A percentile compares a stretch with the other conserved stretches of the same genome.
phyloP scores from a whole-genome alignment of 2,797 vertebrate genomes.

The Enteromius paludinosus region DNA sequence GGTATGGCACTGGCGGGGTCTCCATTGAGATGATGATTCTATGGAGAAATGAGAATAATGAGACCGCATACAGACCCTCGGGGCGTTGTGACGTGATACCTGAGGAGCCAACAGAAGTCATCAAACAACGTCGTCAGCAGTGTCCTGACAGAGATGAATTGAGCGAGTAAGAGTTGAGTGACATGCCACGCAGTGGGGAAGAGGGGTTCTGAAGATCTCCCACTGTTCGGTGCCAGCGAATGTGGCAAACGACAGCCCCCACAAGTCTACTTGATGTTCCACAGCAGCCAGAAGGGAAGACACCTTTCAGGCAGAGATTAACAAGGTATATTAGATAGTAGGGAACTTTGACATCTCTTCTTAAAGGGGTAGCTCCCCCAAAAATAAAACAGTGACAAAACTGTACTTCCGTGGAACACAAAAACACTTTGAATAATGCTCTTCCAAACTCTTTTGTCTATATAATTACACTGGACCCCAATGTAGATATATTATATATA shows the following conservation, averaged over 20 bases:
- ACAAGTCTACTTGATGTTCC: constrained; percentile 73
- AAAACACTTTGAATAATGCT: background rate
- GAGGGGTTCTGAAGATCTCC: constrained; percentile 6
- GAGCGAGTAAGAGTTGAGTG: constrained; percentile 73
- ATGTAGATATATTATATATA: too few species aligned
- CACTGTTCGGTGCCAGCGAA: constrained; percentile 24
- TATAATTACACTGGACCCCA: background rate
- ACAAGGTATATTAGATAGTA: background rate
- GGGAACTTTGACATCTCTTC: too few species aligned
- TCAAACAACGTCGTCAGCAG: constrained; percentile 67
- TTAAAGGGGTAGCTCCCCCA: background rate
- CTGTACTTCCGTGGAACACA: background rate
- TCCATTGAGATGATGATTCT: constrained; percentile 53
- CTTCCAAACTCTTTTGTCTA: background rate
- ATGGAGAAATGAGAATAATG: constrained; percentile 59
- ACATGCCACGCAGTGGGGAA: constrained; percentile 67
- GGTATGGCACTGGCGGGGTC: constrained; percentile 57
- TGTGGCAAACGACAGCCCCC: constrained; percentile 65
- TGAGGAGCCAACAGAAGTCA: constrained; percentile 59
- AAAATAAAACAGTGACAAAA: background rate
- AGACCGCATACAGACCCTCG: background rate
- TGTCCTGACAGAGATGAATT: constrained; percentile 73
- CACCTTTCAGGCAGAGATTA: constrained; percentile 60
- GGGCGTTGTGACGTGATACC: constrained; percentile 60
- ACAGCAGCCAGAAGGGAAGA: constrained; percentile 34